These are phyloP conservation scores for Dione juno DNA, from an alignment of 2,888 invertebrate genomes.

Conservation along the genomic window DNA sequence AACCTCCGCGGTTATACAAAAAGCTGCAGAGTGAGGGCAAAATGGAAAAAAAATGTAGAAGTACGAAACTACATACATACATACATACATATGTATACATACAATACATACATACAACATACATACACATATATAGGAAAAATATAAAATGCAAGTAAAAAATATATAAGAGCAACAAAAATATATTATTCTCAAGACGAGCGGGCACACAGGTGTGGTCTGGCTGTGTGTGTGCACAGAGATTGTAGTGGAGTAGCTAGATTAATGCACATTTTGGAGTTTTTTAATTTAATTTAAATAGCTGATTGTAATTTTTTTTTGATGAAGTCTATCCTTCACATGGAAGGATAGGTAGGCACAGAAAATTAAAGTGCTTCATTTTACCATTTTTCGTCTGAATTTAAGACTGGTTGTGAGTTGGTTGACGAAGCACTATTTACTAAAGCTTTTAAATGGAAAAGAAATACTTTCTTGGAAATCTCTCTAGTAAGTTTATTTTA, in stretches of 20 bases:
- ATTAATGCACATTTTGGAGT: not conserved
- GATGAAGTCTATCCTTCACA: too few species aligned
- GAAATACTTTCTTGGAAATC: too few species aligned
- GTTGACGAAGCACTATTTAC: too few species aligned
- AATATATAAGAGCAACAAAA: slow-evolving; percentile 83
- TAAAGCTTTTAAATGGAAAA: too few species aligned
- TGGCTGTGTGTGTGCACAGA: slow-evolving; percentile 53
- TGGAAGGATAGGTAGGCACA: too few species aligned
- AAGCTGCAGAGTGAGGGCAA: slow-evolving; percentile 49
- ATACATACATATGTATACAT: slow-evolving; percentile 58
- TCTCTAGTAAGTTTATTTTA: too few species aligned
- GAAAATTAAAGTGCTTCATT: too few species aligned
- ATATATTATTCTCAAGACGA: slow-evolving; percentile 81
- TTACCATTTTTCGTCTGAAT: too few species aligned
- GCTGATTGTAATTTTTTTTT: too few species aligned
- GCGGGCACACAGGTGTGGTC: slow-evolving; percentile 70
- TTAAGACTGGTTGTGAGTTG: too few species aligned
- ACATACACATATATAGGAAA: slow-evolving; percentile 68
- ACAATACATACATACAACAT: slow-evolving; percentile 56
- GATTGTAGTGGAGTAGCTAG: slow-evolving; percentile 53
- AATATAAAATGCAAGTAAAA: slow-evolving; percentile 81
- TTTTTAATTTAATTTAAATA: not conserved
- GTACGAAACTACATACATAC: not conserved
- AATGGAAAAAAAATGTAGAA: slow-evolving; percentile 51
- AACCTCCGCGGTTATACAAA: slow-evolving; percentile 35